These are phyloP conservation scores for Drosophila pandora DNA, from an alignment of 1,140 invertebrate genomes.

Conservation along the genomic window DNA sequence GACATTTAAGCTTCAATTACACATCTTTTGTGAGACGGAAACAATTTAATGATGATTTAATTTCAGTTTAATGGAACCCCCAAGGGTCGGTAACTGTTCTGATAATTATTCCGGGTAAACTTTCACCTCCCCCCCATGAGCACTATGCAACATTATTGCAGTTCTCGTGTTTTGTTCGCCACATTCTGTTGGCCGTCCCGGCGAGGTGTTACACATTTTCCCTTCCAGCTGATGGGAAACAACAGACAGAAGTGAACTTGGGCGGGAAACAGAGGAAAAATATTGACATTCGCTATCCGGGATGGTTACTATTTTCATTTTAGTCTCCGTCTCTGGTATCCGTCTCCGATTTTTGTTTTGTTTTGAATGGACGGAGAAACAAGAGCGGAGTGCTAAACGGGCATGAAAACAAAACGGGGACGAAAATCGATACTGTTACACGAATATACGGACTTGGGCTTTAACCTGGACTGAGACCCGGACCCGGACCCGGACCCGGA, in stretches of 20 bases:
- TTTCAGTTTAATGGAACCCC: constrained; percentile 9
- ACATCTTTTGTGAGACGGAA: background rate
- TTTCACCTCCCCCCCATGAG: background rate
- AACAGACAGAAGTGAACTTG: constrained; percentile 47
- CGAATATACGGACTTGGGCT: constrained; percentile 32
- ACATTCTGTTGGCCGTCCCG: constrained; percentile 18
- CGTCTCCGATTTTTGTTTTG: constrained; percentile 53
- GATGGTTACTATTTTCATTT: constrained; percentile 35
- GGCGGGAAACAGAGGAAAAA: constrained; percentile 35
- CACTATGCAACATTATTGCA: constrained; percentile 27
- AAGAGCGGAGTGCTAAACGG: constrained; percentile 43
- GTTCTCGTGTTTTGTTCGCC: constrained; percentile 44
- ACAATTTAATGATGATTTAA: constrained; percentile 23
- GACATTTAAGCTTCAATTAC: background rate
- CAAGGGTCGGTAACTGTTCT: constrained; percentile 7
- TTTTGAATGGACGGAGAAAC: constrained; percentile 34
- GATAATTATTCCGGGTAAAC: constrained; percentile 17
- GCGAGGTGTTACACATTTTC: constrained; percentile 8
- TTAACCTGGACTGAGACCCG: constrained; percentile 13
- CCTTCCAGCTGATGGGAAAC: constrained; percentile 38
- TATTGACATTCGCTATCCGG: constrained; percentile 51
- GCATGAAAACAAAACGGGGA: constrained; percentile 48
- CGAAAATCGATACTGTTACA: constrained; percentile 68
- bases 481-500: constrained; percentile 9
- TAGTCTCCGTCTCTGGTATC: constrained; percentile 10